These are phyloP conservation scores for Brachirus orientalis DNA, from an alignment of 2,113 vertebrate species.

Conservation along the genomic window DNA sequence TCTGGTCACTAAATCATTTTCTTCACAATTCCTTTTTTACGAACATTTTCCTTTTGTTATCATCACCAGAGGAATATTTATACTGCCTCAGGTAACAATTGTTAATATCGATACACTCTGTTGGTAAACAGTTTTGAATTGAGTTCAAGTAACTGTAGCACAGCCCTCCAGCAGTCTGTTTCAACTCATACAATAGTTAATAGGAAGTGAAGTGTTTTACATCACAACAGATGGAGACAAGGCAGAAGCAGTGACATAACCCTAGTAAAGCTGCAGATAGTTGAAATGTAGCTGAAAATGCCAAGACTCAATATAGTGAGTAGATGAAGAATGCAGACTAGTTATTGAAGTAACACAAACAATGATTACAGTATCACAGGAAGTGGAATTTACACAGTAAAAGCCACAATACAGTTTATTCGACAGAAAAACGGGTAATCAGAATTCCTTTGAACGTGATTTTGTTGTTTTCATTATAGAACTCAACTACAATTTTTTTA, in stretches of 20 bases:
- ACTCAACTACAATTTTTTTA: background rate
- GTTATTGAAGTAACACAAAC: slow-evolving; percentile 12
- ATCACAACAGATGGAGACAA: too few species aligned
- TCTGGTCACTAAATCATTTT: background rate
- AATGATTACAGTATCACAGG: background rate
- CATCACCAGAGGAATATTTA: background rate
- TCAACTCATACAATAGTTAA: too few species aligned
- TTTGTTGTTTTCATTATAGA: background rate
- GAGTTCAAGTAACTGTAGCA: too few species aligned
- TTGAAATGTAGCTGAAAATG: too few species aligned
- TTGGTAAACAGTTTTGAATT: background rate
- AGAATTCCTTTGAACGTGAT: background rate
- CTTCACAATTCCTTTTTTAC: background rate
- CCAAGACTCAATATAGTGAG: too few species aligned
- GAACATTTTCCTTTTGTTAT: background rate
- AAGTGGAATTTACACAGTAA: slow-evolving; percentile 51
- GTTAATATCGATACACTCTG: background rate
- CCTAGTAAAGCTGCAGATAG: too few species aligned
- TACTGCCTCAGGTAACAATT: background rate
- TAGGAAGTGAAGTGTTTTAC: too few species aligned
- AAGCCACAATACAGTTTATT: slow-evolving; percentile 11
- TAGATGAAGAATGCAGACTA: slow-evolving; percentile 1
- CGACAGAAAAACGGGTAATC: background rate
- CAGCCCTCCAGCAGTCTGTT: too few species aligned
- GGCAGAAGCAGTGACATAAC: too few species aligned